Evolutionary conservation across 2,113 vertebrate genomes (phyloP), one percentile per base, ranked within the genome.

Genomic region (Oophaga pumilio): DNA sequence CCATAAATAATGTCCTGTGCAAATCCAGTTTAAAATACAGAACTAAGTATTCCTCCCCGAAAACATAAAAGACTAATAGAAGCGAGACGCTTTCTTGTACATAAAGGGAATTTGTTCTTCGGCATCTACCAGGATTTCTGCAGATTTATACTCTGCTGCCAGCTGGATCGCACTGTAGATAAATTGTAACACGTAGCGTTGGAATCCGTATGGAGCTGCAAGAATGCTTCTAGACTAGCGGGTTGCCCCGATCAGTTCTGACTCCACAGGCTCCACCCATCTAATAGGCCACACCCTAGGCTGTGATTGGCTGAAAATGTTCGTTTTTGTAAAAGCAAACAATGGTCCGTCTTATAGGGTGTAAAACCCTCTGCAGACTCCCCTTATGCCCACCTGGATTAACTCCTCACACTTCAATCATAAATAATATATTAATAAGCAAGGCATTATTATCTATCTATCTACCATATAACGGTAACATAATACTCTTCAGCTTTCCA

Each of bases 1-100:
- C 43, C 84, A 50, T 85, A 85, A 56, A 83, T 69, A 84, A 85
- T 85, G 73, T 77, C 84, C 74, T 52, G 84, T 50, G 33, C 73
- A 85, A 78, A 64, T 85, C 74, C 74, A 66, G 60, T 85, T 77
- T 64, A 24, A 62, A 78, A 66, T 77, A 28, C 26, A 66, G 20
- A 62, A 64, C 15, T 66, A 64, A 68, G 76, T 57, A 26, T 49
- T 69, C 15, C 59, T 59, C 56, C 84, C 84, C 20, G 26, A 74
- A 76, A 76, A 74, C 53, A 59, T 73, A 73, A 74, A 57, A 76
- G 84, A 43, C 57, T 43, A 56, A 71, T 26, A 56, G 50, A 84
- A 71, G 57, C 26, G 22, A 56, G 49, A 9, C 7, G 1, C 66
- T 28, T 84, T n/a, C 66, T 56, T 20, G 12, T 15, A 24, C 43